Base-by-base conservation (phyloP, 2,113 vertebrate genomes). In the Psittacula cyanocephala region DNA sequence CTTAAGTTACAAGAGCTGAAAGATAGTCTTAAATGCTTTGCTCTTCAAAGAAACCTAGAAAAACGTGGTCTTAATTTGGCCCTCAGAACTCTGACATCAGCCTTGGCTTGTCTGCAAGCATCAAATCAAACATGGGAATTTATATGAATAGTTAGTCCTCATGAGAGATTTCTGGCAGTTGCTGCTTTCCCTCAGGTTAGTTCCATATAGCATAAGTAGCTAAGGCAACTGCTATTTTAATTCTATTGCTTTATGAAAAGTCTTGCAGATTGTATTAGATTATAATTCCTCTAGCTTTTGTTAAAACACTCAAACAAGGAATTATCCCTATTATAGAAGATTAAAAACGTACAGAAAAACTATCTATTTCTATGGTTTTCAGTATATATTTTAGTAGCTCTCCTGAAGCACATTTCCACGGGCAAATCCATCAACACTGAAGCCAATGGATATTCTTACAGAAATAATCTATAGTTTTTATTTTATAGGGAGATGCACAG, bases 81-180 rank as follows among this genome's bases (percentile, higher is more conserved):
- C 91, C 96, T 95, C 86, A 92, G 87, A 94, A 79, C 70, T 87
- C 60, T 88, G 90, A 96, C 91, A 91, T 86, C 65, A 89, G 79
- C 65, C 79, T 90, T 81, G 46, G 80, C 86, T 94, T 96, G 91
- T 92, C 88, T 95, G 52, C 77, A 81, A 91, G 76, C 62, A 89
- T 96, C 90, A 96, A 17, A 72, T 93, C 80, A 92, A 88, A 71
- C 44, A 37, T 1, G 22, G 78, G 70, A 74, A 77, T 96, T 93
- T 94, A 75, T 77, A 68, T 13, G 53, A 47, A 81, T 77, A 83
- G 67, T 53, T 94, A 91, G 74, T 85, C 53, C 89, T 83, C 2
- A 0, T 81, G 90, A 93, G 74, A 91, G 47, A 20, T 41, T 94
- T 67, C 82, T 84, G 81, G 41, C 63, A 89, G 86, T 37, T 37